Evolutionary conservation across 2,113 vertebrate species (phyloP), one percentile per base, ranked within the genome.

Genomic region (Monarcha castaneiventris): DNA sequence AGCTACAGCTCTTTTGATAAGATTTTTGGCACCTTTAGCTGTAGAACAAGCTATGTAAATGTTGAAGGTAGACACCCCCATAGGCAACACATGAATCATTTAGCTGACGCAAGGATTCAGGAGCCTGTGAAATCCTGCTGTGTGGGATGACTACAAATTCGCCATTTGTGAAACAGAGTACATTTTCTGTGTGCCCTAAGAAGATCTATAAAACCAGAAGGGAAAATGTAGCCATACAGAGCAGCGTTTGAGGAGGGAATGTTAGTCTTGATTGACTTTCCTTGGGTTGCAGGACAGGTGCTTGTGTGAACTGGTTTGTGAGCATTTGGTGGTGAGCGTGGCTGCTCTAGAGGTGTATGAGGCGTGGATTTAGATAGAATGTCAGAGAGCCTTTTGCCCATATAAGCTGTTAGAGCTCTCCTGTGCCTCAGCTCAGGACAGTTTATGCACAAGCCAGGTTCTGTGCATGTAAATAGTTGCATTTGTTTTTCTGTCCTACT

Each of bases 11-110:
- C 22, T 86, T 71, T 25, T 22, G 46, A 46, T 87, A 69, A 73
- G n/a, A n/a, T 16, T 49, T 59, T 64, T 5, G 6, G 58, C 75
- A 90, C 58, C 67, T 79, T n/a, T 67, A 75, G 49, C 79, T 90
- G 91, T 83, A 64, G 83, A 94, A 52, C 89, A 64, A 81, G 86
- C 63, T 90, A 68, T 93, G 78, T 79, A 92, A 76, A 72, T 82
- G 52, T 25, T 27, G 63, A 77, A 69, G 25, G 37, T 19, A 86
- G 83, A 44, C 11, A 3, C 21, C 63, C 27, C 77, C 79, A 1
- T 39, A 55, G 59, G 48, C 74, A 43, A 9, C 55, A 27, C 12
- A 20, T 73, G 52, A 75, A 62, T 89, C 69, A 41, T 91, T 51
- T 61, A 66, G 84, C 74, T 93, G 64, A 77, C 46, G 16, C 3